phyloP scores from a whole-genome alignment of 92 coral and sea anemone genomes.

The Porites rus region DNA sequence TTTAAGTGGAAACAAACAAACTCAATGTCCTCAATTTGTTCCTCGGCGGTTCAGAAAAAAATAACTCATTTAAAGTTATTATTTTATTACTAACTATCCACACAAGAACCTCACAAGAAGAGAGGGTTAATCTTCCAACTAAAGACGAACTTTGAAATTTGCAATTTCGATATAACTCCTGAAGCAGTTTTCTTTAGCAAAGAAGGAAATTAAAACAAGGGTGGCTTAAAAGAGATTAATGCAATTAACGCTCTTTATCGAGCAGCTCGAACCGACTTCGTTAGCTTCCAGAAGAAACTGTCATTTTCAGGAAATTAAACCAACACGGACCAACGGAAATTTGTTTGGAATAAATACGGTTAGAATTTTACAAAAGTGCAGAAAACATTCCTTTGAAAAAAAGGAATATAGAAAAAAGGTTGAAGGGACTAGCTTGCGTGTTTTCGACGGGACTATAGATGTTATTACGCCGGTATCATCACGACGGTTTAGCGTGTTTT shows the following conservation, averaged over 20 bases:
- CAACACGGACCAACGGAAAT: constrained; percentile 40
- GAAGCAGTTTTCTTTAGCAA: constrained; percentile 26
- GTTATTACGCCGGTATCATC: constrained; percentile 50
- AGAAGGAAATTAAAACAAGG: constrained; percentile 46
- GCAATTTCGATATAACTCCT: constrained; percentile 11
- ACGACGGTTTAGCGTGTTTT: constrained; percentile 66
- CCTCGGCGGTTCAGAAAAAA: constrained; percentile 2
- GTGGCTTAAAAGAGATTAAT: constrained; percentile 46
- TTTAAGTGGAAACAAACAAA: constrained; percentile 66
- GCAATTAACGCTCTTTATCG: constrained; percentile 53
- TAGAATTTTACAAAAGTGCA: not conserved
- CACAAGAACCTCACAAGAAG: not conserved
- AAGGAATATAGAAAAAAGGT: not conserved
- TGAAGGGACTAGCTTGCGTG: constrained; percentile 28
- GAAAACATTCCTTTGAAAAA: not conserved
- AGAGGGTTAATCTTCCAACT: not conserved
- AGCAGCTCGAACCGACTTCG: constrained; percentile 47
- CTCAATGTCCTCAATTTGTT: not conserved
- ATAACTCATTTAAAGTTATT: not conserved
- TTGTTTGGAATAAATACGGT: constrained; percentile 21
- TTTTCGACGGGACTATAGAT: constrained; percentile 17
- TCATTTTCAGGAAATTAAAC: constrained; percentile 55
- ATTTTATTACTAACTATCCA: not conserved
- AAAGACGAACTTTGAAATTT: constrained; percentile 18
- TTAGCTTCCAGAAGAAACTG: constrained; percentile 29